Base-by-base conservation (phyloP, 1,140 invertebrate species). In the Papilio dardanus region DNA sequence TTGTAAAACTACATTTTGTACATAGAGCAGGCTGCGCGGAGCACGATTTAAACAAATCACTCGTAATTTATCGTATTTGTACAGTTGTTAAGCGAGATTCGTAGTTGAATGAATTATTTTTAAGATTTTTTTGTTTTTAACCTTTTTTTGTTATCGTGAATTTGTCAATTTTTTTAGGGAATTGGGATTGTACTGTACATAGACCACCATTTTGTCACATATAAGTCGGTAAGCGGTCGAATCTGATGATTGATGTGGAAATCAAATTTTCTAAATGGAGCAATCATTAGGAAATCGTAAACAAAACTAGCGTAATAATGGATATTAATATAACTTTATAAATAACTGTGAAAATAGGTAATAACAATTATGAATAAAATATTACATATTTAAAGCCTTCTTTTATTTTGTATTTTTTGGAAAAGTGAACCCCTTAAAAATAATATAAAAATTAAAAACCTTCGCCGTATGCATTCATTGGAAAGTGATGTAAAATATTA, bases 301-400 rank as follows among this genome's bases (percentile, higher is more conserved):
- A 93, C 91, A 88, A 93, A 93, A 92, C 90, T 92, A 92, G 91
- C 83, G 84, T 92, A 92, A 92, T 92, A 93, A 88, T 93, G 93
- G 93, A 94, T 94, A 94, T 94, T 94, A 93, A 93, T 93, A 94
- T 94, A 94, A 94, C 93, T 94, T 94, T 94, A 94, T 94, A 94
- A 94, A 94, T 94, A 94, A 94, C 91, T 94, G 92, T 94, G 92
- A 92, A 93, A 91, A 93, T 94, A 93, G 92, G 87, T 93, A 93
- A 93, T 93, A 92, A 93, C 90, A 91, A 94, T 93, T 92, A 94
- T 91, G 88, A 94, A 94, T 94, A 93, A 94, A 94, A 94, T 93
- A 93, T 93, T 93, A 93, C 92, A 91, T 92, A 94, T 94, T 94
- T 92, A 92, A 80, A 81, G 71, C 62, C 76, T 83, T 83, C 81